Conservation (phyloP, 92 coral and sea anemone species). For the Virgularia gustaviana region DNA sequence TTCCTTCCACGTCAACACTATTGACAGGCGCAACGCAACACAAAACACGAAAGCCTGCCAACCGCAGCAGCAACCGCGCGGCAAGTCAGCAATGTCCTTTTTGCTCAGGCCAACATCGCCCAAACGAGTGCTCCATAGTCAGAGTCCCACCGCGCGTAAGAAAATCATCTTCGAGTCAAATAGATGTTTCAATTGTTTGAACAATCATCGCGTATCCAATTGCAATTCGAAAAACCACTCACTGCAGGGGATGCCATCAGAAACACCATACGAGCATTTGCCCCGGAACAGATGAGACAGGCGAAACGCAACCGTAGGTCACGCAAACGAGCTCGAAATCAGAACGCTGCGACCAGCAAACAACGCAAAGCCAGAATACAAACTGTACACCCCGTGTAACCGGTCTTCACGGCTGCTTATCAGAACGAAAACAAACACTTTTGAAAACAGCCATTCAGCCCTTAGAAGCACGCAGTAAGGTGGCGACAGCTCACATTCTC, state of each 20-base stretch:
- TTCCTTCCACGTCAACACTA: too few species aligned
- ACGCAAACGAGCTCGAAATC: background rate
- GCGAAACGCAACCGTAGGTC: background rate
- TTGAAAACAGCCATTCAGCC: background rate
- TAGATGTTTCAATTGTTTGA: constrained; percentile 1
- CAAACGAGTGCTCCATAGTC: background rate
- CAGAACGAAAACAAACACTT: background rate
- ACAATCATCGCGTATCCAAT: background rate
- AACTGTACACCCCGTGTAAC: background rate
- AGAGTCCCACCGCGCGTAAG: background rate
- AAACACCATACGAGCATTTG: background rate
- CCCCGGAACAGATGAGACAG: background rate
- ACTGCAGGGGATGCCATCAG: background rate
- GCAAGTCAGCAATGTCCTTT: background rate
- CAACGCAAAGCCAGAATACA: background rate
- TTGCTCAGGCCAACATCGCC: background rate
- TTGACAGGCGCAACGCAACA: too few species aligned
- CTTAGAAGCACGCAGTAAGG: background rate
- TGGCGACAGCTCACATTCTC: constrained; percentile 14
- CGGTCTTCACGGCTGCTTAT: background rate
- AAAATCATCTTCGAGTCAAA: background rate
- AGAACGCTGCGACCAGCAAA: background rate
- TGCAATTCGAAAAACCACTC: constrained; percentile 5
- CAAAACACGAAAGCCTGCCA: background rate
- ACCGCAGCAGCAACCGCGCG: background rate